Evolutionary conservation across 2,888 invertebrate species (phyloP).

Genomic region (Gasteruption jaculator): DNA sequence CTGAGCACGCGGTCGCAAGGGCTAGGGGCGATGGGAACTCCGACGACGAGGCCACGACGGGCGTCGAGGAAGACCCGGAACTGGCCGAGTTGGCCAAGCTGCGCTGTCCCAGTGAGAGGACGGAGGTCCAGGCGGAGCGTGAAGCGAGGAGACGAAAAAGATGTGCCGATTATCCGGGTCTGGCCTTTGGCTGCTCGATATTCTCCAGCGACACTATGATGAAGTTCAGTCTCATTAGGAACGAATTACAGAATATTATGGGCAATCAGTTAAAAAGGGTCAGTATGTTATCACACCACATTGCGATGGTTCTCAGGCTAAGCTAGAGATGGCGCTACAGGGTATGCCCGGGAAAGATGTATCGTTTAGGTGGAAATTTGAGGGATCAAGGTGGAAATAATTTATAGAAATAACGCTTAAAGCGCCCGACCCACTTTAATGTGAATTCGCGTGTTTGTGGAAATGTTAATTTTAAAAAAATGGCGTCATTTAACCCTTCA

Average conservation of each 20-base stretch:
- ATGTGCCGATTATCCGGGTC: constrained; percentile 88
- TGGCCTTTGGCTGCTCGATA: constrained; percentile 86
- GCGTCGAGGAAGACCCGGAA: constrained; percentile 70
- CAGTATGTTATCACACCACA: no score
- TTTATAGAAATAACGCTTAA: no score
- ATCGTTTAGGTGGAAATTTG: no score
- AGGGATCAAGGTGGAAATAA: no score
- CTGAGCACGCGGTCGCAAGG: constrained; percentile 52
- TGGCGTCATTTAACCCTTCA: no score
- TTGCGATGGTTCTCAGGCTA: no score
- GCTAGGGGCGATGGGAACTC: constrained; percentile 47
- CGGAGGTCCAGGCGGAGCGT: constrained; percentile 82
- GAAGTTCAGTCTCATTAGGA: constrained; percentile 95
- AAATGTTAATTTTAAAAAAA: no score
- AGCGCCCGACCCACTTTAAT: no score
- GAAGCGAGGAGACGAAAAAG: constrained; percentile 72
- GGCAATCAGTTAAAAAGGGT: constrained; percentile 96
- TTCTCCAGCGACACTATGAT: constrained; percentile 97
- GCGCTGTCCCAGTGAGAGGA: constrained; percentile 83
- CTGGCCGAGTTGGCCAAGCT: constrained; percentile 77
- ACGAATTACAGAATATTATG: constrained; percentile 96
- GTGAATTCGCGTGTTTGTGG: no score
- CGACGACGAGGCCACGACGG: constrained; percentile 38
- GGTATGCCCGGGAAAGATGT: no score
- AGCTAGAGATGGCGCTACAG: no score